Conservation (phyloP, 2,888 invertebrate genomes). For the Drosophila aldrichi region DNA sequence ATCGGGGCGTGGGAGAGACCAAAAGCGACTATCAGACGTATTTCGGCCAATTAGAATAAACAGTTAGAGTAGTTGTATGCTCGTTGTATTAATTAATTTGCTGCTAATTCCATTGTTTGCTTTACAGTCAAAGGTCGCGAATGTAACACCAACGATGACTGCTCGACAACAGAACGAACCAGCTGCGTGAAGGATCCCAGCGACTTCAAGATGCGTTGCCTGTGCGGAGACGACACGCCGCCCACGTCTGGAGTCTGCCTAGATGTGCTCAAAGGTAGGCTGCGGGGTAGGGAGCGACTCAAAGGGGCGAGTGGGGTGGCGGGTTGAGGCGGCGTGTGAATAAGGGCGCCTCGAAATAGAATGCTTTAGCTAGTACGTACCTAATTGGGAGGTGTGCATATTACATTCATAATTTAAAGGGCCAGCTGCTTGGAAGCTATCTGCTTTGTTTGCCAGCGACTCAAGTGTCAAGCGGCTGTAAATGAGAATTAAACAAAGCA, state of each 20-base stretch:
- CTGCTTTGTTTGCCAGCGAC: slow-evolving; percentile 43
- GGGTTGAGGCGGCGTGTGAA: neutral
- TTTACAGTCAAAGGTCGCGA: slow-evolving; percentile 87
- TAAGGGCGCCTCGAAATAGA: slow-evolving; percentile 43
- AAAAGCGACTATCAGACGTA: neutral
- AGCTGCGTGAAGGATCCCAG: slow-evolving; percentile 89
- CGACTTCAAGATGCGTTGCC: slow-evolving; percentile 88
- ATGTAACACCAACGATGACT: slow-evolving; percentile 88
- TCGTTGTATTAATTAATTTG: slow-evolving; percentile 18
- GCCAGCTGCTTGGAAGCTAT: slow-evolving; percentile 26
- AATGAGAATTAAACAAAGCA: slow-evolving; percentile 81
- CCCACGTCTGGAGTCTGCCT: slow-evolving; percentile 89
- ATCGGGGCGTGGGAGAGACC: neutral
- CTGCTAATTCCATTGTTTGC: slow-evolving; percentile 6
- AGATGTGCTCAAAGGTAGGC: slow-evolving; percentile 88
- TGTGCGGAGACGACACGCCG: slow-evolving; percentile 89
- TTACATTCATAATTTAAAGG: slow-evolving; percentile 67
- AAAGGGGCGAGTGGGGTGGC: neutral
- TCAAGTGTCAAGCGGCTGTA: slow-evolving; percentile 53
- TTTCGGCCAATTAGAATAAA: slow-evolving; percentile 5
- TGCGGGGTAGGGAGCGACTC: slow-evolving; percentile 1
- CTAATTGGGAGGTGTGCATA: slow-evolving; percentile 65
- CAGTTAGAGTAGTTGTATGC: neutral
- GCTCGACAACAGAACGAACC: slow-evolving; percentile 88
- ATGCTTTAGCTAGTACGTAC: slow-evolving; percentile 32